These are phyloP conservation scores for Catharus bicknelli DNA, from an alignment of 2,113 vertebrate species.

Conservation along the genomic window DNA sequence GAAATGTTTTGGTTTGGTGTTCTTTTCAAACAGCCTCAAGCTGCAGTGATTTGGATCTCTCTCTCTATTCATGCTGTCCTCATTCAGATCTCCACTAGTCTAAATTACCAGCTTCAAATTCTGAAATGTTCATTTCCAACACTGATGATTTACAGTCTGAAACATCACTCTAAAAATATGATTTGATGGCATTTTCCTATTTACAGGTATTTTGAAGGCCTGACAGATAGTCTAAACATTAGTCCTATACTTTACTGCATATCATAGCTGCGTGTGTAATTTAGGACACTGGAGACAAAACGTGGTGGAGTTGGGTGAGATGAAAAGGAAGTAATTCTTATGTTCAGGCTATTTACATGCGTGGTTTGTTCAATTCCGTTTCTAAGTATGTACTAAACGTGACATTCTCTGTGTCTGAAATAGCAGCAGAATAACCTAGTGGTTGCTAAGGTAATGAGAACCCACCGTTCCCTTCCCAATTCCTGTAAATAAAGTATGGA, in stretches of 20 bases:
- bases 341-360: not conserved
- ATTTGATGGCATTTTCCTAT: not conserved
- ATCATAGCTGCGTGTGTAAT: not conserved
- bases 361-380: constrained; percentile 4
- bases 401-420: not conserved
- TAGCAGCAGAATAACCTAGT: constrained; percentile 25
- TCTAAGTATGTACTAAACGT: not conserved
- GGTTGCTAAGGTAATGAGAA: constrained; percentile 30
- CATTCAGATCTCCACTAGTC: not conserved
- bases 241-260: not conserved
- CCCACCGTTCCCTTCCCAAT: not conserved
- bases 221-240: not conserved
- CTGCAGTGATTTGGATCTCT: not conserved
- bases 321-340: constrained; percentile 23
- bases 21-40: not conserved
- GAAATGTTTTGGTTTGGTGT: not conserved
- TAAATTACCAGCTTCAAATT: not conserved
- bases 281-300: constrained; percentile 37
- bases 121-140: not conserved
- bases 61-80: not conserved
- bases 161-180: not conserved
- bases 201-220: not conserved
- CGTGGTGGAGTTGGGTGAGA: not conserved
- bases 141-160: not conserved
- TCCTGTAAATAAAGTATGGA: constrained; percentile 49